phyloP scores from a whole-genome alignment of 2,888 invertebrate genomes.

The Volucella bombylans region DNA sequence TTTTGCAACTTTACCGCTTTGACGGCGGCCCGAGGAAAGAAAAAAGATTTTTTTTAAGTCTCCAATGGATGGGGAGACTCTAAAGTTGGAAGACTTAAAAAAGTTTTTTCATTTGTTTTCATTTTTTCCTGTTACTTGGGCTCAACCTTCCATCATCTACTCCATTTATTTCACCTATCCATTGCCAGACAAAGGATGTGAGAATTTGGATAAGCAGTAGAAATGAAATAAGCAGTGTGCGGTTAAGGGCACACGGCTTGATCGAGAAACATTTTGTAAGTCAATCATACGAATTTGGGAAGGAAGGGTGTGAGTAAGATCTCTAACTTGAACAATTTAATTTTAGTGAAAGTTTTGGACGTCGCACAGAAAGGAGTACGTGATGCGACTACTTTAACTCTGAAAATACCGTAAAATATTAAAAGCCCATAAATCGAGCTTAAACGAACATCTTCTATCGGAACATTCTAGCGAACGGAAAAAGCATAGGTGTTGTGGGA shows the following conservation, averaged over 20 bases:
- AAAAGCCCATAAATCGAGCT: too few species aligned
- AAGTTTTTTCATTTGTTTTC: neutral
- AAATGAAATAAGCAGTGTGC: neutral
- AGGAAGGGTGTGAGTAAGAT: too few species aligned
- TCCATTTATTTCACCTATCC: slow-evolving; percentile 24
- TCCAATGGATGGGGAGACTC: neutral
- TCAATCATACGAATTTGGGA: too few species aligned
- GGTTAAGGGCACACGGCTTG: neutral
- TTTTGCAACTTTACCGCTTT: slow-evolving; percentile 21
- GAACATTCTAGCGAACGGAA: too few species aligned
- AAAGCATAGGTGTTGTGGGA: too few species aligned
- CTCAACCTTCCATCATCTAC: slow-evolving; percentile 12
- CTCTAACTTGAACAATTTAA: too few species aligned
- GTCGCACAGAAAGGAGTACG: too few species aligned
- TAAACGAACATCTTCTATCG: too few species aligned
- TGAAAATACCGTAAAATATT: too few species aligned
- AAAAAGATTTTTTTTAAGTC: neutral
- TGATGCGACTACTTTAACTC: too few species aligned
- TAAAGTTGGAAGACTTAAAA: too few species aligned
- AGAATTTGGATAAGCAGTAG: neutral
- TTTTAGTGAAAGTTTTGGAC: too few species aligned
- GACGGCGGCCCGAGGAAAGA: slow-evolving; percentile 3
- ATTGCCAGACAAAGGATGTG: slow-evolving; percentile 22
- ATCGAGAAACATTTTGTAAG: neutral
- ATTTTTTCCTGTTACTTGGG: neutral